Conservation (phyloP, 2,888 invertebrate species). For the Microctonus hyperodae region DNA sequence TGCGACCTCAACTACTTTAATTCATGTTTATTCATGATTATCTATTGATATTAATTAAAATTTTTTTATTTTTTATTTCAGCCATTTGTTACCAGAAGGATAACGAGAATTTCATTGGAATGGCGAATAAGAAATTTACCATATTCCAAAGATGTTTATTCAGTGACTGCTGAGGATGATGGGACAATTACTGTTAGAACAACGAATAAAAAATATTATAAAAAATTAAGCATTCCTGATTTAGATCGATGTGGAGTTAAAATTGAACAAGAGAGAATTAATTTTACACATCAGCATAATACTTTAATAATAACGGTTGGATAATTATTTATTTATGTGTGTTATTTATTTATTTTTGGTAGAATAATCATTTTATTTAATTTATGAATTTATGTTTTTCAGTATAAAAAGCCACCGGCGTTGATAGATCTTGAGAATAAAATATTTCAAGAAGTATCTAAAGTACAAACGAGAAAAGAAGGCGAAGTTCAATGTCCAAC, state of each 20-base stretch:
- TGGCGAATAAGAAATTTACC: constrained; percentile 84
- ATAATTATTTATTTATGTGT: constrained; percentile 11
- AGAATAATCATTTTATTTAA: not conserved
- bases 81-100: constrained; percentile 75
- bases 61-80: constrained; percentile 59
- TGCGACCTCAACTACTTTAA: not conserved
- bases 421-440: constrained; percentile 75
- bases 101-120: constrained; percentile 78
- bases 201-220: constrained; percentile 83
- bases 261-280: constrained; percentile 72
- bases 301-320: constrained; percentile 79
- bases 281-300: constrained; percentile 75
- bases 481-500: constrained; percentile 58
- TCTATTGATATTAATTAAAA: too few relatives aligned
- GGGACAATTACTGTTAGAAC: constrained; percentile 76
- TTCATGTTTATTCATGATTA: too few relatives aligned
- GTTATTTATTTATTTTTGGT: not conserved
- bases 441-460: constrained; percentile 53
- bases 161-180: constrained; percentile 72
- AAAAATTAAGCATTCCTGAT: constrained; percentile 75
- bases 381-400: constrained; percentile 55
- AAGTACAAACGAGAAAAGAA: constrained; percentile 52
- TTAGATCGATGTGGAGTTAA: constrained; percentile 71
- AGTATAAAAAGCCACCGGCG: constrained; percentile 80
- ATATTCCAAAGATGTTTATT: constrained; percentile 76